Conservation (phyloP, 2,113 vertebrate species). For the Cynopterus brachyotis region DNA sequence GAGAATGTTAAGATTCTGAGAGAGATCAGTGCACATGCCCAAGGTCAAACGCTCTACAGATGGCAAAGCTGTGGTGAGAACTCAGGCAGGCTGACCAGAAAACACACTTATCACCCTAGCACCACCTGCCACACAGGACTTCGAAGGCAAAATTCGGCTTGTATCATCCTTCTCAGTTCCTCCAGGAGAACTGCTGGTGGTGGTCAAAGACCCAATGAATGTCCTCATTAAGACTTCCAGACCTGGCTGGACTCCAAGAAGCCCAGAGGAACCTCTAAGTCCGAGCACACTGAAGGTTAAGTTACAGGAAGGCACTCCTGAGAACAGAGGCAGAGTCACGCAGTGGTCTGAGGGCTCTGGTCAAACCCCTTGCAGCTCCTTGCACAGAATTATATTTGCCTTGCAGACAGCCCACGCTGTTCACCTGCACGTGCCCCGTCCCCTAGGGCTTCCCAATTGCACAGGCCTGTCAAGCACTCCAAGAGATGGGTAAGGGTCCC, state of each 20-base stretch:
- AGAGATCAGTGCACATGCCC: background rate
- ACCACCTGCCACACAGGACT: rapidly evolving
- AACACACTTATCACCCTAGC: background rate
- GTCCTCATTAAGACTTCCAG: background rate
- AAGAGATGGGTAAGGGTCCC: background rate
- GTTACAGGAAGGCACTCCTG: background rate
- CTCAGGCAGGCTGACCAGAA: background rate
- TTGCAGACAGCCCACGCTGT: rapidly evolving
- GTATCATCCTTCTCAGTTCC: background rate
- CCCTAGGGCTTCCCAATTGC: background rate
- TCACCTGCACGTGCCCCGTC: no score
- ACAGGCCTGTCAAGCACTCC: background rate
- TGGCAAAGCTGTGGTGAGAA: background rate
- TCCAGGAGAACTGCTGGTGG: background rate
- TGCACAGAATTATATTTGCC: rapidly evolving
- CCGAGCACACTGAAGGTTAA: background rate
- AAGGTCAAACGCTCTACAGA: background rate
- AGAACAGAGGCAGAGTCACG: background rate
- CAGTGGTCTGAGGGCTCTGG: background rate
- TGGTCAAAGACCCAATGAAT: background rate
- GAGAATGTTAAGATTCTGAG: background rate
- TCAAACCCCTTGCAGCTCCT: background rate
- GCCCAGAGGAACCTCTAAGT: background rate
- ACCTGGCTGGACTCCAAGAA: background rate
- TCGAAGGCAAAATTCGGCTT: background rate